Percentiles rank a stretch among this genome's conserved stretches.
These are phyloP conservation scores for Brachymystax lenok DNA, from an alignment of 2,797 vertebrate genomes.

Conservation along the genomic window DNA sequence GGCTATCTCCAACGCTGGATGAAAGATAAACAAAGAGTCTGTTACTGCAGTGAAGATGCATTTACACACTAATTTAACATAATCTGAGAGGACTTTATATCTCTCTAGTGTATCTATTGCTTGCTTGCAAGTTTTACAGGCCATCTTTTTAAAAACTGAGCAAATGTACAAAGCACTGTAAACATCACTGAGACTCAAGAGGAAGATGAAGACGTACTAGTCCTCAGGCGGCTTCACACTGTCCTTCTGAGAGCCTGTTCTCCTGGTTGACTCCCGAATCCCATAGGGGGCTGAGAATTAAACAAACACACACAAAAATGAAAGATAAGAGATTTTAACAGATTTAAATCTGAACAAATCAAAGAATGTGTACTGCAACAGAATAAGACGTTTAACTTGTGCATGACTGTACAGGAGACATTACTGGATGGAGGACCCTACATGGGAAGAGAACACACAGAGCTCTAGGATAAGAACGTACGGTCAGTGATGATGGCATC, in stretches of 20 bases:
- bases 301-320: neutral
- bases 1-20: conserved; percentile 82
- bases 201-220: conserved; percentile 74
- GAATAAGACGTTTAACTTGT: neutral
- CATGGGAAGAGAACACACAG: neutral
- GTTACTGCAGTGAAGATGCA: neutral
- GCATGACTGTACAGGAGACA: neutral
- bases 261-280: conserved; percentile 94
- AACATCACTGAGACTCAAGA: neutral
- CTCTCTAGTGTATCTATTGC: neutral
- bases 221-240: conserved; percentile 78
- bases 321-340: neutral
- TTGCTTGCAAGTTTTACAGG: neutral
- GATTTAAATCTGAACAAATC: neutral
- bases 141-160: neutral
- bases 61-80: neutral
- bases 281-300: conserved; percentile 89
- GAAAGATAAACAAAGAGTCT: neutral
- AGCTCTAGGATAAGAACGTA: conserved; percentile 66
- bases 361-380: neutral
- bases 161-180: neutral
- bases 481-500: conserved; percentile 95
- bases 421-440: neutral
- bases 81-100: neutral
- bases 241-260: conserved; percentile 90